Evolutionary conservation across 2,888 invertebrate species (phyloP).

Genomic region (Lithodes maja): DNA sequence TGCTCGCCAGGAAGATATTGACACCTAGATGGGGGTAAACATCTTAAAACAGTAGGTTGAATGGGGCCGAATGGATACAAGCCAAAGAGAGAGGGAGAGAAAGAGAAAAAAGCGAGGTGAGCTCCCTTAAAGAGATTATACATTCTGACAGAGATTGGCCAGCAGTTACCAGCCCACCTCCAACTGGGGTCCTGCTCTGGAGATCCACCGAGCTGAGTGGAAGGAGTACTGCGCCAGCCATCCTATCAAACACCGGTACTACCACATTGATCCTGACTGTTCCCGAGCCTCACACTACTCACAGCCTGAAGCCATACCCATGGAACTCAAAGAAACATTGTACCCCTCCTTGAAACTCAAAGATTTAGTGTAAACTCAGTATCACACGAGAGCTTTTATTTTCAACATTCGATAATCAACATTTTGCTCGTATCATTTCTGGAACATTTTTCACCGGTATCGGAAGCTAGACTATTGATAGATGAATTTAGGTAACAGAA

Average conservation of each 20-base stretch:
- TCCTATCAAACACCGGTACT: not conserved
- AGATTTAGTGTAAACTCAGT: too few relatives aligned
- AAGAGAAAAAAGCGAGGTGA: not conserved
- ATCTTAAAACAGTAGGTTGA: not conserved
- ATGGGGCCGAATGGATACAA: too few relatives aligned
- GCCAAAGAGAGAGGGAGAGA: slow-evolving; percentile 4
- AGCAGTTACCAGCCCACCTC: not conserved
- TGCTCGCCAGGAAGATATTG: too few relatives aligned
- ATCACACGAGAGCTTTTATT: too few relatives aligned
- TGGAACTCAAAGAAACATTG: not conserved
- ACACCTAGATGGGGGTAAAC: too few relatives aligned
- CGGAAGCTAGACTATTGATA: too few relatives aligned
- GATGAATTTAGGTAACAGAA: too few relatives aligned
- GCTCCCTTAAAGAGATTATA: not conserved
- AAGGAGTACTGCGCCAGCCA: slow-evolving; percentile 10
- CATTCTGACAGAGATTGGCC: not conserved
- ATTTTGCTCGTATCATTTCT: too few relatives aligned
- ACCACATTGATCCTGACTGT: slow-evolving; percentile 17
- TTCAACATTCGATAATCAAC: too few relatives aligned
- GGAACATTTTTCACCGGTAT: too few relatives aligned
- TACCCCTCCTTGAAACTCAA: too few relatives aligned
- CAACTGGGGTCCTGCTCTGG: slow-evolving; percentile 25
- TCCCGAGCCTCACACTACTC: not conserved
- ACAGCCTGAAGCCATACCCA: not conserved
- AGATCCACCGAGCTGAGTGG: slow-evolving; percentile 20